Conservation (phyloP, 2,888 invertebrate genomes). For the Diarsia rubi region DNA sequence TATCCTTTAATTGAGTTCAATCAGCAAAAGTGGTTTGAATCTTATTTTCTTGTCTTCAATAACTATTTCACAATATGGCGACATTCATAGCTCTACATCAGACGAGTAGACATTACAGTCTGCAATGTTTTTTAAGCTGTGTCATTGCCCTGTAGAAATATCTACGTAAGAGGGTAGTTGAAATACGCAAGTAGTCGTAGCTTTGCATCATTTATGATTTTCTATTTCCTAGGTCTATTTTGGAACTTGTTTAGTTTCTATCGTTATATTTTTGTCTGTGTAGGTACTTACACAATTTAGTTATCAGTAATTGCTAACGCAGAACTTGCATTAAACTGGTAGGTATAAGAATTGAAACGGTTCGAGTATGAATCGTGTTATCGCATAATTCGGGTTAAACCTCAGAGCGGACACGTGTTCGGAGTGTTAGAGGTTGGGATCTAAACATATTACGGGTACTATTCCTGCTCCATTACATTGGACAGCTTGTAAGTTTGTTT, state of each 20-base stretch:
- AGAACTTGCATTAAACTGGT: not conserved
- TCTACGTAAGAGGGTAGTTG: conserved; percentile 50
- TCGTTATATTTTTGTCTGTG: not conserved
- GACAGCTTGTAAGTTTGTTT: conserved; percentile 31
- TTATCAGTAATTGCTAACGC: not conserved
- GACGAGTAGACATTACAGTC: conserved; percentile 47
- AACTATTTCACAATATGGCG: conserved; percentile 5
- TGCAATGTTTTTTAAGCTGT: conserved; percentile 55
- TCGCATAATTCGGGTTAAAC: conserved; percentile 31
- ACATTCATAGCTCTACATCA: conserved; percentile 35
- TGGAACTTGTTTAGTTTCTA: not conserved
- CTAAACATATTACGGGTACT: conserved; percentile 21
- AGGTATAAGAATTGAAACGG: conserved; percentile 17
- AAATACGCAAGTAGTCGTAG: conserved; percentile 19
- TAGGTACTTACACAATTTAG: not conserved
- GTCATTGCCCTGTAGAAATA: conserved; percentile 61
- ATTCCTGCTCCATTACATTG: conserved; percentile 13
- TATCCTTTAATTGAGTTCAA: conserved; percentile 12
- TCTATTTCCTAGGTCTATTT: conserved; percentile 1
- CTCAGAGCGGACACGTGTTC: conserved; percentile 37
- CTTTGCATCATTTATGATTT: conserved; percentile 22
- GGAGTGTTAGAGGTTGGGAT: conserved; percentile 40
- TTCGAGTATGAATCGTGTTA: conserved; percentile 16
- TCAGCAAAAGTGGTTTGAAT: not conserved
- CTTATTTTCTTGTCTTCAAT: not conserved